Evolutionary conservation across 2,113 vertebrate genomes (phyloP), one percentile per base, ranked within the genome.

Genomic region (Micronisus gabar): DNA sequence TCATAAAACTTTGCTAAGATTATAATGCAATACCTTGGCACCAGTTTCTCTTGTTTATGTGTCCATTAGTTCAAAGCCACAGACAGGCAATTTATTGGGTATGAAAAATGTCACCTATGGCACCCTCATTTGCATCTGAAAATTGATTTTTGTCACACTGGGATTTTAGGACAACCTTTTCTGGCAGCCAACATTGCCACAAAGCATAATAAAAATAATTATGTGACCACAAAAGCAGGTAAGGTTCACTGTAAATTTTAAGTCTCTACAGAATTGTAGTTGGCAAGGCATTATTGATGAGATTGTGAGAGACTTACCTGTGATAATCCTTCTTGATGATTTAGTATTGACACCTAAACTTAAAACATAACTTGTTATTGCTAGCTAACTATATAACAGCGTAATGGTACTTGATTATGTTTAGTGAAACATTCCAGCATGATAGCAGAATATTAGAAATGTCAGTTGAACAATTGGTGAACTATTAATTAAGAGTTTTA

Each of bases 81-180:
- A 97, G 96, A 98, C 97, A 98, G 96, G 95, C 97, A 97, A 98
- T 98, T 98, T 98, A 97, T 95, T 68, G 81, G 91, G 82, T 94
- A 92, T 98, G 96, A 98, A 98, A 98, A 98, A 97, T 95, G 92
- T 92, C 97, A 98, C 95, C 96, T 94, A 41, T 97, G 97, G 86
- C 93, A 96, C 86, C 92, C 87, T 96, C 74, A 98, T 98, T 98
- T 98, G 97, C 97, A 98, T 98, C 95, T 97, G 95, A 97, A 98
- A 98, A 98, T 98, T 98, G 97, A 98, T 98, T 98, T 98, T 97
- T 97, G 93, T 98, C 98, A 97, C 96, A 93, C 93, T 96, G 96
- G 96, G 97, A 95, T 98, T 98, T 98, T 97, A 98, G 96, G 97
- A 97, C 92, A 95, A 88, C 87, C 86, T 97, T 86, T 97, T 97